Conservation (phyloP, 92 coral and sea anemone genomes). For the Montipora capitata region DNA sequence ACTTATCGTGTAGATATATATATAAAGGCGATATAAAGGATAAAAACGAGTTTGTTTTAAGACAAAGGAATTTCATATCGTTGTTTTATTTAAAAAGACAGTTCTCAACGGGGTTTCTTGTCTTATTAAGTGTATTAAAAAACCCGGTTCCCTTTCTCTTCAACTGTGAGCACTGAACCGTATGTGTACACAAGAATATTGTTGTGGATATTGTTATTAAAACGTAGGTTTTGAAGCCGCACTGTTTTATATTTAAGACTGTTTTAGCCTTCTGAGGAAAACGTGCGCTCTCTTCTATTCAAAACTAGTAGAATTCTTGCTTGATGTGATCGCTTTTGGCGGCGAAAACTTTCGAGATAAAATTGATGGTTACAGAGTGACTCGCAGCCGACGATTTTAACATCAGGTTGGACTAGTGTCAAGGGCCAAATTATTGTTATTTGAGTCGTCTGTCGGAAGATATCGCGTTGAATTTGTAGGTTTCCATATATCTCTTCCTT, state of each 20-base stretch:
- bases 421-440: neutral
- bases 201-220: neutral
- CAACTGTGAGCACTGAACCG: neutral
- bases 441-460: neutral
- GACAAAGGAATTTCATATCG: neutral
- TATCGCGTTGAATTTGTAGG: neutral
- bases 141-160: neutral
- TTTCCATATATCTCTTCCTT: neutral
- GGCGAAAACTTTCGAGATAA: too few relatives aligned
- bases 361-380: too few relatives aligned
- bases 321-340: too few relatives aligned
- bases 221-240: neutral
- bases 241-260: neutral
- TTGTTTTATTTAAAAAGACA: neutral
- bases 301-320: neutral
- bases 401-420: conserved; percentile 24
- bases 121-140: neutral
- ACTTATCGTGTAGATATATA: neutral
- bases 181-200: neutral
- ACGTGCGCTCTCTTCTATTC: neutral
- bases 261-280: neutral
- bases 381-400: too few relatives aligned
- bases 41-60: conserved; percentile 12
- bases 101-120: conserved; percentile 23
- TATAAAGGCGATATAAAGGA: neutral